phyloP scores from a whole-genome alignment of 2,113 vertebrate species.

The Ursus arctos region DNA sequence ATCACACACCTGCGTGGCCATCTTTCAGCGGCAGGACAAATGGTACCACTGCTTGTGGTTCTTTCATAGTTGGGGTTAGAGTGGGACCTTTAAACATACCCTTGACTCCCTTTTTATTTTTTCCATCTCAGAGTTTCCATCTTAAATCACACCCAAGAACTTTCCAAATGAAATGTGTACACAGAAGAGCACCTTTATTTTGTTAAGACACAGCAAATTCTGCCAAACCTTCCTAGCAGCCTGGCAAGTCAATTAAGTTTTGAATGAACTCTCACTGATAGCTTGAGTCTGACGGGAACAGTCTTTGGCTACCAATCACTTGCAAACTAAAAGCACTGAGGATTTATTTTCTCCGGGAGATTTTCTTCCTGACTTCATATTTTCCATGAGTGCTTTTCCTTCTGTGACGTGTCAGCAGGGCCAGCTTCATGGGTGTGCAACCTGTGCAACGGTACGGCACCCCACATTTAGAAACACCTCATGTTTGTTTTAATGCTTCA shows the following conservation, averaged over 20 bases:
- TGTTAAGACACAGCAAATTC: slow-evolving; percentile 42
- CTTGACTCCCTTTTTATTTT: neutral
- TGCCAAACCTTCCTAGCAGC: neutral
- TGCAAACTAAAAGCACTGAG: neutral
- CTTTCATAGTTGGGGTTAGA: neutral
- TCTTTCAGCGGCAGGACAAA: neutral
- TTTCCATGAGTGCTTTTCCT: neutral
- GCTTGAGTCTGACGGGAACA: slow-evolving; percentile 9
- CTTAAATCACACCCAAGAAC: neutral
- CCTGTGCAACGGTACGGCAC: neutral
- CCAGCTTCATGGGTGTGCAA: neutral
- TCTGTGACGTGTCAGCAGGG: neutral
- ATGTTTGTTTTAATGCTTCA: neutral
- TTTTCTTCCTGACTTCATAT: neutral
- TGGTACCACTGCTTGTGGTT: neutral
- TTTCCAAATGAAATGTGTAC: neutral
- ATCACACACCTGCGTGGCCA: fast-evolving
- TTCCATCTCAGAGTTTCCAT: slow-evolving; percentile 12
- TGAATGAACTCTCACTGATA: neutral
- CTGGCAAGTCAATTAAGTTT: slow-evolving; percentile 32
- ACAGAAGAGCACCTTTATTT: slow-evolving; percentile 52
- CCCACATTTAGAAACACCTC: neutral
- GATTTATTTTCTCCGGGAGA: neutral
- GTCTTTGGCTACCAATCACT: neutral
- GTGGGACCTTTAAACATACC: neutral